A percentile compares a stretch with the other conserved stretches of the same genome.
Evolutionary conservation across 2,113 vertebrate species (phyloP).

Genomic region (Pristiophorus japonicus): DNA sequence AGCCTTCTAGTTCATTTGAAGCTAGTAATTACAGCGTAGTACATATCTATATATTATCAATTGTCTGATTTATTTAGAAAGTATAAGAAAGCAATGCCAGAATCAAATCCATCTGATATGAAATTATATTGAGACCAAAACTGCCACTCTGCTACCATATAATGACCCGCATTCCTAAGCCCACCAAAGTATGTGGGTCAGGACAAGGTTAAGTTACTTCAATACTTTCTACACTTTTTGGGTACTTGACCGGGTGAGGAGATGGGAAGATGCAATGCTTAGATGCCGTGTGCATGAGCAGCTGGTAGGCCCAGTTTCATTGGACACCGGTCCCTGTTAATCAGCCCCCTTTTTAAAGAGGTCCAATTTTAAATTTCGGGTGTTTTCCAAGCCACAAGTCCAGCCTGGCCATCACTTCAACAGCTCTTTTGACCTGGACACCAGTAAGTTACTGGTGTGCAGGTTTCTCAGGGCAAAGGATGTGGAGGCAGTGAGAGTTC

Average conservation of each 20-base stretch:
- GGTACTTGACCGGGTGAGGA: neutral
- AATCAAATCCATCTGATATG: neutral
- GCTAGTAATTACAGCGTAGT: neutral
- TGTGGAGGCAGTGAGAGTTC: neutral
- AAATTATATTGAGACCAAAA: neutral
- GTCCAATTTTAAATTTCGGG: neutral
- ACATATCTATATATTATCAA: neutral
- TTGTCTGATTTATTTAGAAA: neutral
- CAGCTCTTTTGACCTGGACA: neutral
- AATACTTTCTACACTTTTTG: no score
- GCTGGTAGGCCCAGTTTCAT: neutral
- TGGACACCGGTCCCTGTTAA: neutral
- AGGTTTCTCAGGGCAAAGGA: neutral
- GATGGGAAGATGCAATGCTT: neutral
- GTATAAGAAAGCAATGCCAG: neutral
- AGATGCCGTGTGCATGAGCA: neutral
- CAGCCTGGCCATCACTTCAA: neutral
- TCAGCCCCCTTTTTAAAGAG: neutral
- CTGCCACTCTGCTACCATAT: neutral
- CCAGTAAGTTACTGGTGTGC: neutral
- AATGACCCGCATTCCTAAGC: no score
- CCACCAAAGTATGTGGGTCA: neutral
- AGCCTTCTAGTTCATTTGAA: neutral
- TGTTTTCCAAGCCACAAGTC: neutral
- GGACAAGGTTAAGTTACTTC: neutral